Conservation (phyloP, 2,888 invertebrate genomes). For the Ephialtes manifestator region DNA sequence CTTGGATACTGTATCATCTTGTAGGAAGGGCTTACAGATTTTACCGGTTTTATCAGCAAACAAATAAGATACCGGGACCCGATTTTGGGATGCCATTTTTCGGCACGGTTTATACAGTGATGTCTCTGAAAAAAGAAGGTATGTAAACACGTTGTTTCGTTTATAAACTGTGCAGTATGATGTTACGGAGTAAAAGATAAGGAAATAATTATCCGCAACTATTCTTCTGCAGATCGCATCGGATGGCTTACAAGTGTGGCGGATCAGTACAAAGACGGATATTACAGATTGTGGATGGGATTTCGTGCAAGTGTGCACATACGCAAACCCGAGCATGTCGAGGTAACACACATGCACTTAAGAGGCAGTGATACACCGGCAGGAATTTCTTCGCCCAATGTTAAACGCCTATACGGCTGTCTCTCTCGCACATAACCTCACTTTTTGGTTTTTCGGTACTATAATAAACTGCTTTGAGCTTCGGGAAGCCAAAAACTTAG, state of each 20-base stretch:
- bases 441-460: too few relatives aligned
- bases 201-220: not conserved
- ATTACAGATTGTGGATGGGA: conserved; percentile 73
- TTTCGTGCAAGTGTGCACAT: conserved; percentile 69
- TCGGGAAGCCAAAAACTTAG: too few relatives aligned
- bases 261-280: conserved; percentile 69
- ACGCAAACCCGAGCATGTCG: conserved; percentile 75
- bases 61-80: conserved; percentile 74
- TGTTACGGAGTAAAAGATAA: not conserved
- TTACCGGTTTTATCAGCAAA: conserved; percentile 26
- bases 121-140: conserved; percentile 68
- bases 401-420: too few relatives aligned
- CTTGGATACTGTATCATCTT: conserved; percentile 3
- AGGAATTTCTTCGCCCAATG: too few relatives aligned
- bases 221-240: conserved; percentile 72
- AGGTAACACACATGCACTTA: conserved; percentile 74
- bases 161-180: not conserved
- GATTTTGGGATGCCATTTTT: conserved; percentile 69
- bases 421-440: too few relatives aligned
- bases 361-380: too few relatives aligned
- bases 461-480: too few relatives aligned
- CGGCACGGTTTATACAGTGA: conserved; percentile 62
- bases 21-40: conserved; percentile 45
- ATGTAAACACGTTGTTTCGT: conserved; percentile 24
- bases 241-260: conserved; percentile 69